These are phyloP conservation scores for Epinotia demarniana DNA, from an alignment of 2,888 invertebrate species.

Conservation along the genomic window DNA sequence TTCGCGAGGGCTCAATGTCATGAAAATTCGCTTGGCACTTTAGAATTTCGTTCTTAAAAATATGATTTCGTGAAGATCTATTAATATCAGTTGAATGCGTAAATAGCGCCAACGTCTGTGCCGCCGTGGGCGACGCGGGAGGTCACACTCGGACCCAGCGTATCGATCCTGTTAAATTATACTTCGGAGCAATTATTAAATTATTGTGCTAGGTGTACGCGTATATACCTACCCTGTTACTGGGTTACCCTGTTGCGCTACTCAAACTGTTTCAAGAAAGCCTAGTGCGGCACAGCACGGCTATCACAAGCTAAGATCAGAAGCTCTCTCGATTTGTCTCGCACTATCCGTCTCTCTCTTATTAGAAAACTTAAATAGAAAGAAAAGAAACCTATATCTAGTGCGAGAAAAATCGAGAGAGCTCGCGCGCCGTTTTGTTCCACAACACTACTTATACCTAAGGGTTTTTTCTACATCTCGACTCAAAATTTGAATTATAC, in stretches of 20 bases:
- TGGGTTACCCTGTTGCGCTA: neutral
- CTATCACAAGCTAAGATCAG: too few relatives aligned
- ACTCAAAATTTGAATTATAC: too few relatives aligned
- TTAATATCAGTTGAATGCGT: conserved; percentile 66
- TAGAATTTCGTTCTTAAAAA: conserved; percentile 62
- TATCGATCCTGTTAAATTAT: conserved; percentile 15
- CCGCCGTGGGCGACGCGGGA: conserved; percentile 59
- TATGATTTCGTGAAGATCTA: conserved; percentile 68
- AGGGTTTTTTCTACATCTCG: too few relatives aligned
- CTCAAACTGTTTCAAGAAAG: neutral
- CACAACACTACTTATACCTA: too few relatives aligned
- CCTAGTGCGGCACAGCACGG: too few relatives aligned
- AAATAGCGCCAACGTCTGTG: conserved; percentile 61
- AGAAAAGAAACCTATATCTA: too few relatives aligned
- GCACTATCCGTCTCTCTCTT: too few relatives aligned
- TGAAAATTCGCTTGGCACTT: conserved; percentile 50
- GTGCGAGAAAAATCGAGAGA: too few relatives aligned
- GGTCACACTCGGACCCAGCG: conserved; percentile 45
- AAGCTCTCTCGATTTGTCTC: too few relatives aligned
- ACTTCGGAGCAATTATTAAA: conserved; percentile 18
- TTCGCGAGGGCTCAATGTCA: conserved; percentile 40
- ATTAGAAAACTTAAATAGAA: too few relatives aligned
- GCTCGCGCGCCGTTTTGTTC: too few relatives aligned
- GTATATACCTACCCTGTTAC: neutral
- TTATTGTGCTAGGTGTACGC: neutral